Conservation (phyloP, 2,113 vertebrate species). For the Cyanistes caeruleus region DNA sequence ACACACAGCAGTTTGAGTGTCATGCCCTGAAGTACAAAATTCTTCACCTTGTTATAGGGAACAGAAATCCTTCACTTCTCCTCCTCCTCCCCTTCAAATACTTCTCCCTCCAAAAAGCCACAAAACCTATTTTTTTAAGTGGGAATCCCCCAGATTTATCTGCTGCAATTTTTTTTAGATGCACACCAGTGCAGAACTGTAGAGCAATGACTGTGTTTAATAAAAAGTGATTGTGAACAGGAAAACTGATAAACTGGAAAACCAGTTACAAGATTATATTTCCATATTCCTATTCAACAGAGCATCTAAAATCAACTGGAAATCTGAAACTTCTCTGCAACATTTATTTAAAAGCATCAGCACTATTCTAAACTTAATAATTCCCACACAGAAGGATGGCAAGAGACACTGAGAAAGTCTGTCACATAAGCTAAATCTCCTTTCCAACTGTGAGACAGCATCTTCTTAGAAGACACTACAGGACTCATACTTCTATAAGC, state of each 20-base stretch:
- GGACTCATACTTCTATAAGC: neutral
- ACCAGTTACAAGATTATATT: neutral
- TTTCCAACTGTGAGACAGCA: neutral
- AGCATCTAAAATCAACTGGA: neutral
- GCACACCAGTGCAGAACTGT: neutral
- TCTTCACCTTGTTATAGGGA: neutral
- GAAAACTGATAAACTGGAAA: neutral
- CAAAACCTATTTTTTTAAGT: neutral
- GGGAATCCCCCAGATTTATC: fast-evolving
- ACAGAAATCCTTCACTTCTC: neutral
- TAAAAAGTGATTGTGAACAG: neutral
- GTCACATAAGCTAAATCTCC: neutral
- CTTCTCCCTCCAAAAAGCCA: neutral
- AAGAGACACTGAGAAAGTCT: neutral
- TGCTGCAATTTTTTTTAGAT: fast-evolving
- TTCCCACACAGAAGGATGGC: neutral
- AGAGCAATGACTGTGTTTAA: neutral
- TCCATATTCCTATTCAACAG: neutral
- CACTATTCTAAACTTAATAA: neutral
- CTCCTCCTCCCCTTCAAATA: neutral
- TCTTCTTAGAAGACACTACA: neutral
- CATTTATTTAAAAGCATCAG: neutral
- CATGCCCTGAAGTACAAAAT: neutral
- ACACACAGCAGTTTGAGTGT: neutral
- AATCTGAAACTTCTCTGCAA: neutral